These are phyloP conservation scores for Numida meleagris DNA, from an alignment of 2,113 vertebrate species.

Conservation along the genomic window DNA sequence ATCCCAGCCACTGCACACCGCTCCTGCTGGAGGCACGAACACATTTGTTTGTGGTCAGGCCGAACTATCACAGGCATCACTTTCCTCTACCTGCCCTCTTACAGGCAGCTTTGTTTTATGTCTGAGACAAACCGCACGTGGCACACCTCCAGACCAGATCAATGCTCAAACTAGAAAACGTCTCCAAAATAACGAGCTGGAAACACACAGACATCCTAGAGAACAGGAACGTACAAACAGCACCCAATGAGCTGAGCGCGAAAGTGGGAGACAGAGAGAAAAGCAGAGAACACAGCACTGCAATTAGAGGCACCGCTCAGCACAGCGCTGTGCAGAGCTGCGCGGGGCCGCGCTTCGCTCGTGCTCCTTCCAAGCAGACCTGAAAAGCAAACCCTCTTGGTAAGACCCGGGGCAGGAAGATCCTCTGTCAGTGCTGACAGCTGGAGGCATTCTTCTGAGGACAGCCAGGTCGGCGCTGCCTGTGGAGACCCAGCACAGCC, in stretches of 20 bases:
- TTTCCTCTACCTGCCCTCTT: not conserved
- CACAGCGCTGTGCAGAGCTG: not conserved
- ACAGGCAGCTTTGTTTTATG: not conserved
- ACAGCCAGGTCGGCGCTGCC: not conserved
- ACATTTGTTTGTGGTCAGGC: not conserved
- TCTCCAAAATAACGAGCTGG: constrained; percentile 45
- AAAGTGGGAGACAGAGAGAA: not conserved
- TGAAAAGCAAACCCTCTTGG: constrained; percentile 8
- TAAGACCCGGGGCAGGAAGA: not conserved
- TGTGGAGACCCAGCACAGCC: not conserved
- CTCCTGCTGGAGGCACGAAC: not conserved
- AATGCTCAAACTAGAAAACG: not conserved
- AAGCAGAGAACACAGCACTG: not conserved
- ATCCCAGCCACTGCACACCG: not conserved
- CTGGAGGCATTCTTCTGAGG: not conserved
- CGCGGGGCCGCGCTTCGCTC: not conserved
- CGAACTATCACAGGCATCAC: not conserved
- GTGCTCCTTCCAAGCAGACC: not conserved
- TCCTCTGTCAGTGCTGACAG: not conserved
- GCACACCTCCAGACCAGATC: constrained; percentile 24
- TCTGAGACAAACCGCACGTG: not conserved
- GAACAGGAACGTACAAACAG: not conserved
- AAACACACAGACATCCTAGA: not conserved
- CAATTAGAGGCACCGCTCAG: not conserved
- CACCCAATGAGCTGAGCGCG: not conserved